Conservation (phyloP, 2,113 vertebrate species). For the Sturnus vulgaris region DNA sequence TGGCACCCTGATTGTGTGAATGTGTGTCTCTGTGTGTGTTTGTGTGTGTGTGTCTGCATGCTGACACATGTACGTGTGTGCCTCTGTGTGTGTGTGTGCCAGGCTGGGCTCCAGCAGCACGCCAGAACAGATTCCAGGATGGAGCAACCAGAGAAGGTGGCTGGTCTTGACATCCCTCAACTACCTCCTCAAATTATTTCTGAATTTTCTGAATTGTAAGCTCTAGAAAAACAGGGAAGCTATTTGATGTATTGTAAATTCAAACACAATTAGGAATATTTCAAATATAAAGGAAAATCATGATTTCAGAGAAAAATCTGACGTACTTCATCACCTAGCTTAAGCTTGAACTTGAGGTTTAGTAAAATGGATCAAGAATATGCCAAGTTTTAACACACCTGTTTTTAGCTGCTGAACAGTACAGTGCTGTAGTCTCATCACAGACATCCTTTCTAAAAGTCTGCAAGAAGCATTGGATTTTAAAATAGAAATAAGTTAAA, state of each 20-base stretch:
- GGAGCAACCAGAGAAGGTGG: neutral
- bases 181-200: neutral
- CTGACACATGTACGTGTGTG: accelerated
- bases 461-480: neutral
- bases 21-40: accelerated
- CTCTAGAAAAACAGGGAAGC: neutral
- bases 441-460: neutral
- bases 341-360: neutral
- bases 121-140: accelerated
- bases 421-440: neutral
- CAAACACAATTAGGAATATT: neutral
- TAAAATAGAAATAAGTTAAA: neutral
- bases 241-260: neutral
- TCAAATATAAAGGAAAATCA: neutral
- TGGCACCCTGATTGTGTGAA: accelerated
- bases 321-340: neutral
- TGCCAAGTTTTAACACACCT: neutral
- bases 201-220: neutral
- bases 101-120: accelerated
- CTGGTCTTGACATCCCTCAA: neutral
- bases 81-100: no score
- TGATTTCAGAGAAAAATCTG: neutral
- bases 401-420: neutral
- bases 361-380: neutral
- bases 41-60: neutral